Base-by-base conservation (phyloP, 2,888 invertebrate species). In the Cecidostiba fungosa region DNA sequence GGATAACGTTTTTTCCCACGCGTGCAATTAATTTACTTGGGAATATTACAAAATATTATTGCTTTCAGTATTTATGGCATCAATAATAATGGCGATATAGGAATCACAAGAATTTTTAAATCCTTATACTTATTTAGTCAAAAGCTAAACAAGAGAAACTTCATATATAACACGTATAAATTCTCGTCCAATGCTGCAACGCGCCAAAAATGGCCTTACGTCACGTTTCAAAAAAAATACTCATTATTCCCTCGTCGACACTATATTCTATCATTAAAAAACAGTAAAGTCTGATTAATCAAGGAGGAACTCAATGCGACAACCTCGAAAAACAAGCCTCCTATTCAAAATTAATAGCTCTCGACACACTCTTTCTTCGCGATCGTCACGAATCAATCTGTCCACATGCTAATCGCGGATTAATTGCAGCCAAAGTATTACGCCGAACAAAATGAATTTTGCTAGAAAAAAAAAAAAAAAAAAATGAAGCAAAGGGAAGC, bases 391-490 rank as follows among this genome's bases (percentile, higher is more conserved):
- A 66, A 66, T 66, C 69, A 36, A 29, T 54, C 54, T 54, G 19
- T n/a, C 54, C 19, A n/a, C 54, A 43, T 50, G 73, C 12, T 74
- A 74, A 74, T 74, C 19, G 47, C 47, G 14, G 73, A 47, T 74
- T 47, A 74, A 74, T 74, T 74, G 50, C 47, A n/a, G 12, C n/a
- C 73, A 4, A 14, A 14, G 3, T 69, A 16, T 73, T 47, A 47
- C 73, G 29, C 2, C 43, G n/a, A 43, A 43, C 3, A 74, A 74
- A 32, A 29, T 29, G 76, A 32, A 54, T 54, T 8, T 54, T 8
- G 72, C 5, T 12, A 6, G 26, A 1, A 6, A 0, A 26, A 54
- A 76, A 50, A 19, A 76, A 54, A 73, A 0, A 54, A n/a, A n/a
- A n/a, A n/a, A n/a, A n/a, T n/a, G n/a, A 50, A 16, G 50, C 10